phyloP scores from a whole-genome alignment of 53 echinoderm and acorn worm genomes.

The Henricia sp. region DNA sequence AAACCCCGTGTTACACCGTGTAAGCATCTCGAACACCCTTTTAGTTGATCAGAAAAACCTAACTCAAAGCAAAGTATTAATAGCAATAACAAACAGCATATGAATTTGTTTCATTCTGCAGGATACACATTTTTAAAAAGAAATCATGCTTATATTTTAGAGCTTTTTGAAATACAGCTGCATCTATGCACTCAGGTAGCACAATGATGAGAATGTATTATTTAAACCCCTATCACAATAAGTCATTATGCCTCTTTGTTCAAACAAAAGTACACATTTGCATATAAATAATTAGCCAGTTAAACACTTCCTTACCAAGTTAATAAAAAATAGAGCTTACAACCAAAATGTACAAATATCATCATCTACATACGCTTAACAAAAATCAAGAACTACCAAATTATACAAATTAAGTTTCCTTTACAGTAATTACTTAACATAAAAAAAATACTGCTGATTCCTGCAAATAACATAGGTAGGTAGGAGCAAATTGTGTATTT shows the following conservation, averaged over 20 bases:
- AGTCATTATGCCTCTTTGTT: too few relatives aligned
- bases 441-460: neutral
- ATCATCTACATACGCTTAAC: neutral
- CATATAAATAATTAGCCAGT: neutral
- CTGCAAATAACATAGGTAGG: too few relatives aligned
- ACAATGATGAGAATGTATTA: too few relatives aligned
- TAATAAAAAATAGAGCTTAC: constrained; percentile 14
- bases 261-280: neutral
- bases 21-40: too few relatives aligned
- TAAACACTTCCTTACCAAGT: neutral
- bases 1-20: too few relatives aligned
- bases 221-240: too few relatives aligned
- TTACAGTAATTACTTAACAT: neutral
- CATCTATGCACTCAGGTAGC: neutral
- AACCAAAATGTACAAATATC: constrained; percentile 45
- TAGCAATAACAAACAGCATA: too few relatives aligned
- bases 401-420: constrained; percentile 22
- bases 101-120: neutral
- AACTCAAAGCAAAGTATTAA: too few relatives aligned
- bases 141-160: neutral
- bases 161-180: neutral
- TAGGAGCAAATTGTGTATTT: too few relatives aligned
- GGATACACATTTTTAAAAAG: neutral
- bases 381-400: neutral
- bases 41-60: too few relatives aligned